These are phyloP conservation scores for Drosophila leonis DNA, from an alignment of 2,888 invertebrate species.

Conservation along the genomic window DNA sequence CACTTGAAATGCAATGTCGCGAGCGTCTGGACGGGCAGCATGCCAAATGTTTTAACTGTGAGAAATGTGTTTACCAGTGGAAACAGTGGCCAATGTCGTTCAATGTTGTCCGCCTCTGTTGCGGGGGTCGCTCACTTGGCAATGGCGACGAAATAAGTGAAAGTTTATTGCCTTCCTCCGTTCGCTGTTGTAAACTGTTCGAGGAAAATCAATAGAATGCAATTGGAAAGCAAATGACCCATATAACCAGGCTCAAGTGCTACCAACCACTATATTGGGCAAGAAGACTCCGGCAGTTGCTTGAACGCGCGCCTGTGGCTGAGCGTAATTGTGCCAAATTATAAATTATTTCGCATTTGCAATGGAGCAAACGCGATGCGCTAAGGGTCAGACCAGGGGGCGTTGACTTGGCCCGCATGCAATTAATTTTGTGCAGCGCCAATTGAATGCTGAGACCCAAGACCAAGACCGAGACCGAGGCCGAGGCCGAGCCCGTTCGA, in stretches of 20 bases:
- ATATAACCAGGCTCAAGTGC: slow-evolving; percentile 46
- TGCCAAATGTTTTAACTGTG: slow-evolving; percentile 64
- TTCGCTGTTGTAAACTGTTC: slow-evolving; percentile 12
- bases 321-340: slow-evolving; percentile 76
- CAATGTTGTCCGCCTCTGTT: slow-evolving; percentile 13
- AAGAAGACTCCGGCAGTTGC: slow-evolving; percentile 30
- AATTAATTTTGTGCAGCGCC: slow-evolving; percentile 74
- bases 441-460: slow-evolving; percentile 59
- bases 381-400: slow-evolving; percentile 37
- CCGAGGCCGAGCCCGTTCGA: slow-evolving; percentile 5
- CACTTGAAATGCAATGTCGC: slow-evolving; percentile 64
- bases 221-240: slow-evolving; percentile 71
- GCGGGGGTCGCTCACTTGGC: slow-evolving; percentile 26
- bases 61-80: slow-evolving; percentile 68
- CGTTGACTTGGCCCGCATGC: slow-evolving; percentile 38
- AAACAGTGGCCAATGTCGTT: slow-evolving; percentile 42
- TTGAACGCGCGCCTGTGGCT: slow-evolving; percentile 51
- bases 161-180: slow-evolving; percentile 64
- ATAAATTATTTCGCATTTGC: slow-evolving; percentile 77
- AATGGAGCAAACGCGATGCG: slow-evolving; percentile 62
- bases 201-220: slow-evolving; percentile 70
- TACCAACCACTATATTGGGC: slow-evolving; percentile 11
- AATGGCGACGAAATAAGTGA: slow-evolving; percentile 69
- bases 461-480: slow-evolving; percentile 3
- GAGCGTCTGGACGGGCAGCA: slow-evolving; percentile 46